phyloP scores from a whole-genome alignment of 2,797 vertebrate genomes.

The Artibeus jamaicensis region DNA sequence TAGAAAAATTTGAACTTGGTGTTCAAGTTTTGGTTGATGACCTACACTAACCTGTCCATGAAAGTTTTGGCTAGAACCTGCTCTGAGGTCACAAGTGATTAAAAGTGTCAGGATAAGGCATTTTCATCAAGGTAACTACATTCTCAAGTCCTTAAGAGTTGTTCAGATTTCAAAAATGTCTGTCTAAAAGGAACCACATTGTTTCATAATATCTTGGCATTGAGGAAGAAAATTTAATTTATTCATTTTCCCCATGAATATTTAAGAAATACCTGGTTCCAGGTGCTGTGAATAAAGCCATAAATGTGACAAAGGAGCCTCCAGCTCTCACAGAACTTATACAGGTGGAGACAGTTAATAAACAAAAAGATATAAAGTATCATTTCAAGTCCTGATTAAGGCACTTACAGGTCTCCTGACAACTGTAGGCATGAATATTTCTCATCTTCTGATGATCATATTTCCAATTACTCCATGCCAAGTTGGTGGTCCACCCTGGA shows the following conservation, averaged over 20 bases:
- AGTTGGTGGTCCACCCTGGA: fast-evolving
- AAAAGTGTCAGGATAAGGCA: too few species aligned
- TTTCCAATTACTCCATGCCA: fast-evolving
- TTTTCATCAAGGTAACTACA: not conserved
- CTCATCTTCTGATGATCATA: not conserved
- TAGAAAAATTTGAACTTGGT: not conserved
- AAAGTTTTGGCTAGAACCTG: too few species aligned
- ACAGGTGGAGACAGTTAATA: not conserved
- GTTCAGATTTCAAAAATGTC: not conserved
- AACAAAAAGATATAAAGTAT: not conserved
- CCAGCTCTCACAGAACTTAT: not conserved
- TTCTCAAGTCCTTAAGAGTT: not conserved
- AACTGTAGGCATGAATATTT: fast-evolving
- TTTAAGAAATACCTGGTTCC: not conserved
- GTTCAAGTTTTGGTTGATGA: not conserved
- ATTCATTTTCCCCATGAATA: not conserved
- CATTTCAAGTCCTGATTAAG: not conserved
- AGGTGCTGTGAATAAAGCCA: not conserved
- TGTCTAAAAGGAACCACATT: not conserved
- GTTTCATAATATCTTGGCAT: not conserved
- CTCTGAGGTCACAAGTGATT: too few species aligned
- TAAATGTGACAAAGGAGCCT: not conserved
- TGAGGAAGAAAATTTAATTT: not conserved
- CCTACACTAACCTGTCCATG: fast-evolving
- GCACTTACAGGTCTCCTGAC: fast-evolving